phyloP scores from a whole-genome alignment of 2,888 invertebrate genomes.

The Peribatodes rhomboidaria region DNA sequence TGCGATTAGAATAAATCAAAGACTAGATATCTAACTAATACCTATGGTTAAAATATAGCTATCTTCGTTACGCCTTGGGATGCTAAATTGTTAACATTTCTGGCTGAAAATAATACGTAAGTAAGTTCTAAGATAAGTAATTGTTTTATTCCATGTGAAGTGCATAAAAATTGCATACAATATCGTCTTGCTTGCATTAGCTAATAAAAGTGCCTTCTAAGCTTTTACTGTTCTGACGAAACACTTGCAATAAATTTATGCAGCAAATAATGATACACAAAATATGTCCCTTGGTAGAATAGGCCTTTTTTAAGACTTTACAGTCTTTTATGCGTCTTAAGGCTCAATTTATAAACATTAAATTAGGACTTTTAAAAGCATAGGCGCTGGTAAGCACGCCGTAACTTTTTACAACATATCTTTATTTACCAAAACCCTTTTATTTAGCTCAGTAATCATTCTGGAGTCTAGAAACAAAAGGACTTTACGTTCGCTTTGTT shows the following conservation, averaged over 20 bases:
- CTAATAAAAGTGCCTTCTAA: no score
- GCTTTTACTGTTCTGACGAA: not conserved
- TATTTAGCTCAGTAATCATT: slow-evolving; percentile 10
- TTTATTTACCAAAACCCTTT: slow-evolving; percentile 25
- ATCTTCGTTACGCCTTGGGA: no score
- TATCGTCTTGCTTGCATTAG: no score
- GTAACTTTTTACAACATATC: slow-evolving; percentile 25
- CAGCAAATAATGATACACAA: not conserved
- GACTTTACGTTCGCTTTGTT: slow-evolving; percentile 25
- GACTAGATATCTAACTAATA: no score
- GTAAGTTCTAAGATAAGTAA: no score
- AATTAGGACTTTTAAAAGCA: slow-evolving; percentile 14
- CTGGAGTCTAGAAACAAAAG: slow-evolving; percentile 18
- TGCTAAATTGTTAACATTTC: no score
- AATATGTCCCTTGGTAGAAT: no score
- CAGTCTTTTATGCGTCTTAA: slow-evolving; percentile 7
- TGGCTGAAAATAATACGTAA: no score
- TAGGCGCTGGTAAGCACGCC: not conserved
- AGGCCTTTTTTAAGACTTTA: not conserved
- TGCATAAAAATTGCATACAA: no score
- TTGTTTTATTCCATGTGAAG: no score
- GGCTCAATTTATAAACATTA: slow-evolving; percentile 28
- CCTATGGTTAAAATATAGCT: no score
- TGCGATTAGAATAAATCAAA: no score
- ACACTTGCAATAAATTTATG: not conserved